These are phyloP conservation scores for Aplocera efformata DNA, from an alignment of 2,888 invertebrate species.

Conservation along the genomic window DNA sequence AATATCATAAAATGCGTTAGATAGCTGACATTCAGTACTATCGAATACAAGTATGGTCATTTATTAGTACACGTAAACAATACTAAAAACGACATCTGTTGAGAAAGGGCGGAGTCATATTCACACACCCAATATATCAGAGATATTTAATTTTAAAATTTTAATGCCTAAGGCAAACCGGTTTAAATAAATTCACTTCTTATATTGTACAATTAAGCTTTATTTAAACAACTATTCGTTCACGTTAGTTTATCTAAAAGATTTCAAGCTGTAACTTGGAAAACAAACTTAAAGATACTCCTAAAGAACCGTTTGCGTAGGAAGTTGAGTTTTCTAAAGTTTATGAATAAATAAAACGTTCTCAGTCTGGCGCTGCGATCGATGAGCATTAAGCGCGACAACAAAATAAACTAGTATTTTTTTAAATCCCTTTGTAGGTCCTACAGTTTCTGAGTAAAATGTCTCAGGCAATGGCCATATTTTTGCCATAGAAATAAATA, in stretches of 20 bases:
- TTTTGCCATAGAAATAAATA: neutral
- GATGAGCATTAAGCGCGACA: constrained; percentile 30
- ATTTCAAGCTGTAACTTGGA: constrained; percentile 18
- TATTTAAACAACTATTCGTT: neutral
- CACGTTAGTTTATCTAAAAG: constrained; percentile 12
- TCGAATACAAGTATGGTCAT: too few species aligned
- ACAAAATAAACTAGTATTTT: constrained; percentile 30
- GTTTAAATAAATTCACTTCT: too few species aligned
- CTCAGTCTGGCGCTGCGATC: constrained; percentile 37
- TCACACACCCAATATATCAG: too few species aligned
- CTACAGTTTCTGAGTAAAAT: constrained; percentile 4
- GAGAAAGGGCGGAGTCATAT: too few species aligned
- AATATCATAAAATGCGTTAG: too few species aligned
- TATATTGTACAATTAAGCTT: too few species aligned
- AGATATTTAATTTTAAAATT: too few species aligned
- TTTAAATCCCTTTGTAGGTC: constrained; percentile 21
- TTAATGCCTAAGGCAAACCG: too few species aligned
- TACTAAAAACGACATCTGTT: too few species aligned
- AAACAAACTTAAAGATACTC: constrained; percentile 21
- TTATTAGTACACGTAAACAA: too few species aligned
- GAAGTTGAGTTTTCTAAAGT: constrained; percentile 36
- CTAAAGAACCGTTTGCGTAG: constrained; percentile 29
- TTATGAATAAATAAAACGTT: constrained; percentile 44
- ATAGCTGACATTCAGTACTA: too few species aligned
- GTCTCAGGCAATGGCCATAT: neutral